These are phyloP conservation scores for Pseudomyrmex concolor DNA, from an alignment of 1,140 invertebrate species.

Conservation along the genomic window DNA sequence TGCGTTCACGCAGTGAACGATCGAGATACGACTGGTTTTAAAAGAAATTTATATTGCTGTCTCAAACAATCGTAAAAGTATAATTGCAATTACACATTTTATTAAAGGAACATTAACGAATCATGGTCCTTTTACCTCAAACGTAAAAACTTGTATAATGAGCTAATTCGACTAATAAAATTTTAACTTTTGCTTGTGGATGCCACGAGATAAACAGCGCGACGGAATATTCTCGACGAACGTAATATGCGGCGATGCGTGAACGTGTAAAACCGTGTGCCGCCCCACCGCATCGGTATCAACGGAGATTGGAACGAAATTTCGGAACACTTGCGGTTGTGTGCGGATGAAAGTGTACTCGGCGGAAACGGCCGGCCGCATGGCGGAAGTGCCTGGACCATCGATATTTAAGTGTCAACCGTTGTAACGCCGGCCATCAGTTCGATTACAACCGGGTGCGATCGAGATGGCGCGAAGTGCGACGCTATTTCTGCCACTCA, in stretches of 20 bases:
- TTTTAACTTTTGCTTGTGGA: conserved; percentile 15
- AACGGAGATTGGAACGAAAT: conserved; percentile 52
- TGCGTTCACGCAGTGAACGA: conserved; percentile 41
- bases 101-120: neutral
- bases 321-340: conserved; percentile 60
- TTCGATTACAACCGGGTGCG: conserved; percentile 44
- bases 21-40: conserved; percentile 7
- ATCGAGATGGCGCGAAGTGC: conserved; percentile 60
- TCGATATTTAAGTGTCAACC: conserved; percentile 72
- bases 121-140: conserved; percentile 29
- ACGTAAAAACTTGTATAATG: neutral
- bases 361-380: conserved; percentile 45
- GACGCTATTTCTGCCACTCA: neutral
- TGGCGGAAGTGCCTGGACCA: conserved; percentile 56
- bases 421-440: conserved; percentile 56
- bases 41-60: conserved; percentile 6
- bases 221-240: conserved; percentile 41
- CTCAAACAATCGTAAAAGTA: neutral
- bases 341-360: conserved; percentile 67
- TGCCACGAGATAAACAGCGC: neutral
- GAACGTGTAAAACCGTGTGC: conserved; percentile 65
- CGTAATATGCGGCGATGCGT: conserved; percentile 35
- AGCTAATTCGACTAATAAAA: neutral
- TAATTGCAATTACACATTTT: conserved; percentile 10
- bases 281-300: neutral